Evolutionary conservation across 1,140 invertebrate genomes (phyloP), one percentile per base, ranked within the genome.

Genomic region (Brachionus manjavacas): DNA sequence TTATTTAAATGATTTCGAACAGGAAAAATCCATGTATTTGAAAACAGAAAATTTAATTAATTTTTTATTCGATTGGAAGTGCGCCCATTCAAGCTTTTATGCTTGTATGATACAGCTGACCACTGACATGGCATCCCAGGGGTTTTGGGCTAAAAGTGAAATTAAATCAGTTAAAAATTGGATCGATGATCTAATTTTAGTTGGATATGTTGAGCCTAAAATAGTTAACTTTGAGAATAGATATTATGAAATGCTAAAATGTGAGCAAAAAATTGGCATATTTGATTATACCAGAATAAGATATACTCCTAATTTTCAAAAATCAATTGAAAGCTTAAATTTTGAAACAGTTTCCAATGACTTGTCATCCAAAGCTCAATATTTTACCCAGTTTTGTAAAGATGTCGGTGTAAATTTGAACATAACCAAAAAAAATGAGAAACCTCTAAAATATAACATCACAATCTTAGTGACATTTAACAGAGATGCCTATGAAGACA

Each of bases 1-100:
- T 9, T 85, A 86, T 80, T 11, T 87, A 1, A 83, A 70, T 64
- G 87, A 87, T 64, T 74, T 85, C n/a, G 43, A 68, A 28, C 85
- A 87, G 11, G 87, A 87, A 76, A 39, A 64, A 9, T 28, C 79
- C 4, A 31, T 87, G 49, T 87, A 87, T 80, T 66, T 85, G 14
- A 28, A 86, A 25, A 83, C 85, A 7, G 85, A 86, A 4, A n/a
- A 74, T 23, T 85, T 87, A 23, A 41, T 86, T 4, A 23, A 78
- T 6, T 86, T 86, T 49, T 83, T 87, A 23, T 49, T 11, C 8
- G 28, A 39, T 4, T 87, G 87, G 87, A 85, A 70, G n/a, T 87
- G 86, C 80, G 52, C 43, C 11, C 12, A 23, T 64, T 23, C 43
- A 7, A 68, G 43, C 39, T 87, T 87, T 66, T 85, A 76, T 84